A percentile compares a stretch with the other conserved stretches of the same genome.
These are phyloP conservation scores for Andricus curvator DNA, from an alignment of 2,888 invertebrate genomes.

Conservation along the genomic window DNA sequence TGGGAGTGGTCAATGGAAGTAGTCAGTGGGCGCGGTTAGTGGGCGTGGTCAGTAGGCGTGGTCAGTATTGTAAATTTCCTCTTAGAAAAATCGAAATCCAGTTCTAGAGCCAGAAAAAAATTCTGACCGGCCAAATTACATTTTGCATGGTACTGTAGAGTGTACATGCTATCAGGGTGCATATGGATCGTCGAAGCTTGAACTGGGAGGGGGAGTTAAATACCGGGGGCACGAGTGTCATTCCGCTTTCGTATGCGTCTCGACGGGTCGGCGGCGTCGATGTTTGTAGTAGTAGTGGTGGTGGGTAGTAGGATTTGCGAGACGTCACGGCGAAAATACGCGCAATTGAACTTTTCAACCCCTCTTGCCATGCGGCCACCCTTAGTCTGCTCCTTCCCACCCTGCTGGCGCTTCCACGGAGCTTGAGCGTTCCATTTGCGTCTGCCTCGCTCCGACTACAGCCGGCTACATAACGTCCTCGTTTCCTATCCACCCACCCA, in stretches of 20 bases:
- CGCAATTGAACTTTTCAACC: slow-evolving; percentile 78
- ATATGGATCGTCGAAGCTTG: slow-evolving; percentile 54
- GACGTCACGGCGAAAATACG: slow-evolving; percentile 76
- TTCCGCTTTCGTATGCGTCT: slow-evolving; percentile 58
- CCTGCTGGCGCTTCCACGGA: slow-evolving; percentile 45
- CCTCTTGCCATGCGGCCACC: slow-evolving; percentile 65
- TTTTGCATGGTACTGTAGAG: slow-evolving; percentile 44
- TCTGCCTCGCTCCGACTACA: slow-evolving; percentile 62
- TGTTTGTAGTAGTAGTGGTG: slow-evolving; percentile 48
- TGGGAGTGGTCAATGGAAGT: no score
- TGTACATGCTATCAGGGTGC: slow-evolving; percentile 48
- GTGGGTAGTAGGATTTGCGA: slow-evolving; percentile 72
- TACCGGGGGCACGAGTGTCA: slow-evolving; percentile 61
- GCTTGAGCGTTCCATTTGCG: slow-evolving; percentile 57
- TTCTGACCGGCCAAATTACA: neutral
- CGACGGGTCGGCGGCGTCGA: slow-evolving; percentile 25
- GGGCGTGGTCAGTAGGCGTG: neutral
- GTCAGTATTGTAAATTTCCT: no score
- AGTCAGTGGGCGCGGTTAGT: neutral
- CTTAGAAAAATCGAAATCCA: neutral
- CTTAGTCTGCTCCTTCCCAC: slow-evolving; percentile 51
- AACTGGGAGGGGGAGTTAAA: slow-evolving; percentile 54
- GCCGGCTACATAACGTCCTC: slow-evolving; percentile 56
- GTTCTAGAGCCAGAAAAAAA: neutral
- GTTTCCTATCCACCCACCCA: slow-evolving; percentile 53